Evolutionary conservation across 2,888 invertebrate species (phyloP), one percentile per base, ranked within the genome.

Genomic region (Lordiphosa fenestrarum): DNA sequence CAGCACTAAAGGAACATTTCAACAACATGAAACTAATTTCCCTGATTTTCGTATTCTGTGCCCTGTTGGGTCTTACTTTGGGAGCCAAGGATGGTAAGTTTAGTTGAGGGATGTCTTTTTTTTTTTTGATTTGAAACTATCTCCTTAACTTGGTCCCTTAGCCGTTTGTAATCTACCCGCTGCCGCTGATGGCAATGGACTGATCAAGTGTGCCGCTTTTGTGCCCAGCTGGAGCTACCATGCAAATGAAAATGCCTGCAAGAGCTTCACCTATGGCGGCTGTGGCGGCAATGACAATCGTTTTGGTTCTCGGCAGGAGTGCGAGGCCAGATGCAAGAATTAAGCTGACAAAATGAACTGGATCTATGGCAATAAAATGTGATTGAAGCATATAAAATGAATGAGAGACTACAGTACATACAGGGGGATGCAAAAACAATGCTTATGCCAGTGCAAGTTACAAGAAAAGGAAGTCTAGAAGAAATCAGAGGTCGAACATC

Each of bases 221-320:
- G 7, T 53, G 1, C 71, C 74, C 4, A 64, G 51, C 4, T 67
- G 50, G 57, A 67, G 30, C 10, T 76, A 65, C 10, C 5, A 48
- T 36, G 10, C 55, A 3, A 12, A 7, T 0, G 53, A 25, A 1
- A 81, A 76, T 25, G 39, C 40, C 1, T 87, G 85, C 58, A 41
- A 54, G 7, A 0, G 4, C 0, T 86, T 82, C 40, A 0, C 33
- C 9, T 86, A 64, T 46, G 84, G 84, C 35, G 85, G 86, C 6
- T 86, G 86, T 42, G 74, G 71, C 2, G 86, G 86, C 40, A 86
- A 85, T 38, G 21, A 3, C 0, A 86, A 86, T 57, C 61, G 69
- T 3, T 86, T 86, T 15, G 6, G 0, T 0, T 5, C 48, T 2
- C 10, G 50, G 37, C 47, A 47, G 0, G 42, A 4, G 0, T 85